Evolutionary conservation across 2,113 vertebrate genomes (phyloP).

Genomic region (Varanus salvator): DNA sequence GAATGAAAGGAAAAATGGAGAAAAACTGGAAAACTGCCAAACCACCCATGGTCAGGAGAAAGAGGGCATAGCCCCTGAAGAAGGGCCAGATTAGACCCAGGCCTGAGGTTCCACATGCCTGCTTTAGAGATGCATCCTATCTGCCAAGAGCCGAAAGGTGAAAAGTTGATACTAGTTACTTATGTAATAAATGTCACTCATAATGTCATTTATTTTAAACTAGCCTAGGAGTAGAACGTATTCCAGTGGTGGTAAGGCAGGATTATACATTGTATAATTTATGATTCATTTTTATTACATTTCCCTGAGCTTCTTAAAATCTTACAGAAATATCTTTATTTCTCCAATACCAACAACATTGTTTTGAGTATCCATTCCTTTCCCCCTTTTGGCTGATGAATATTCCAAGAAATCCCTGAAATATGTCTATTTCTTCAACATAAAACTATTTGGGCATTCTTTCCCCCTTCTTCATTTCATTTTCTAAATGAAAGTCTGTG

Average conservation of each 20-base stretch:
- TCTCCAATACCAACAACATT: constrained; percentile 30
- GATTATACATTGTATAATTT: constrained; percentile 77
- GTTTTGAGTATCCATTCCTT: not conserved
- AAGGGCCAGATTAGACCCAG: no score
- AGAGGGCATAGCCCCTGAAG: no score
- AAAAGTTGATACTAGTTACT: constrained; percentile 54
- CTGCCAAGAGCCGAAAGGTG: constrained; percentile 26
- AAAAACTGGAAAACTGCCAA: no score
- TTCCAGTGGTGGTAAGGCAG: constrained; percentile 78
- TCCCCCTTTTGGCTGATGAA: constrained; percentile 8
- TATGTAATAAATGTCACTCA: constrained; percentile 59
- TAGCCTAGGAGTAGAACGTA: constrained; percentile 76
- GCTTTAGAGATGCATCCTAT: not conserved
- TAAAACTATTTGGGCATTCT: not conserved
- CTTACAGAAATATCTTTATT: constrained; percentile 45
- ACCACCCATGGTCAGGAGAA: no score
- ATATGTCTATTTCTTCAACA: constrained; percentile 38
- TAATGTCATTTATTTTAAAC: constrained; percentile 68
- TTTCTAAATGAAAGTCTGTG: constrained; percentile 33
- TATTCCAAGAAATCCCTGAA: constrained; percentile 39
- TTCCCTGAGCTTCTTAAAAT: constrained; percentile 29
- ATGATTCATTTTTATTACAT: constrained; percentile 34
- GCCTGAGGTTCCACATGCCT: no score
- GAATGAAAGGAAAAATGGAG: no score
- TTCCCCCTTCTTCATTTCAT: not conserved